These are phyloP conservation scores for Mesorhabditis spiculigera DNA, from an alignment of 2,888 invertebrate genomes.

Conservation along the genomic window DNA sequence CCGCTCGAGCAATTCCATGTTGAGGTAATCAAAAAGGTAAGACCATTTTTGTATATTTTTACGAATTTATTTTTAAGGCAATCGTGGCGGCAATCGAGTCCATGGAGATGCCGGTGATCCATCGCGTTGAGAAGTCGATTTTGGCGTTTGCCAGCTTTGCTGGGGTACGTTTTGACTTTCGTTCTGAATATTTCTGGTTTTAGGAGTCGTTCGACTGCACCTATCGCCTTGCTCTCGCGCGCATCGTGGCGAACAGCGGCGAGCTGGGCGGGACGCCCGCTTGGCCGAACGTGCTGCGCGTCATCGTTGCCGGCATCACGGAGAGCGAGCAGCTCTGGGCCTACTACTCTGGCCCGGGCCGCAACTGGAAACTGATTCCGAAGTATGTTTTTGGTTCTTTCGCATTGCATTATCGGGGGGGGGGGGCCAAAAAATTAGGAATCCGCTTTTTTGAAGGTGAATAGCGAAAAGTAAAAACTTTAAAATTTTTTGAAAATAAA, in stretches of 20 bases:
- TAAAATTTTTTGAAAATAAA: too few relatives aligned
- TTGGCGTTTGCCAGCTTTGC: neutral
- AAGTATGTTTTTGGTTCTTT: neutral
- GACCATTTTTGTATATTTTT: neutral
- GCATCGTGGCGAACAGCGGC: neutral
- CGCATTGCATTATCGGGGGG: too few relatives aligned
- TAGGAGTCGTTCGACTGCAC: constrained; percentile 1
- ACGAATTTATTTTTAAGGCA: neutral
- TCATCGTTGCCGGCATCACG: neutral
- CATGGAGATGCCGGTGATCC: neutral
- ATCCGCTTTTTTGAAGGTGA: too few relatives aligned
- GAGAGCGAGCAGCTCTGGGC: constrained; percentile 5
- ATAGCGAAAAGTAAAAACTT: too few relatives aligned
- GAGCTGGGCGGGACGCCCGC: neutral
- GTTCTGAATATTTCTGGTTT: neutral
- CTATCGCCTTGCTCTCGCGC: neutral
- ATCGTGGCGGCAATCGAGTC: neutral
- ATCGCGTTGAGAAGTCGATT: neutral
- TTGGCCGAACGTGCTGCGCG: neutral
- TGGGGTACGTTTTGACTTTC: neutral
- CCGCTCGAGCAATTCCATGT: neutral
- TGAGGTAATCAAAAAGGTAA: neutral
- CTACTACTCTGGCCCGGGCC: neutral
- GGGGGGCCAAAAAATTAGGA: too few relatives aligned
- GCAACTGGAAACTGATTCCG: constrained; percentile 1